phyloP scores from a whole-genome alignment of 2,797 vertebrate genomes.

The Linurgus olivaceus region DNA sequence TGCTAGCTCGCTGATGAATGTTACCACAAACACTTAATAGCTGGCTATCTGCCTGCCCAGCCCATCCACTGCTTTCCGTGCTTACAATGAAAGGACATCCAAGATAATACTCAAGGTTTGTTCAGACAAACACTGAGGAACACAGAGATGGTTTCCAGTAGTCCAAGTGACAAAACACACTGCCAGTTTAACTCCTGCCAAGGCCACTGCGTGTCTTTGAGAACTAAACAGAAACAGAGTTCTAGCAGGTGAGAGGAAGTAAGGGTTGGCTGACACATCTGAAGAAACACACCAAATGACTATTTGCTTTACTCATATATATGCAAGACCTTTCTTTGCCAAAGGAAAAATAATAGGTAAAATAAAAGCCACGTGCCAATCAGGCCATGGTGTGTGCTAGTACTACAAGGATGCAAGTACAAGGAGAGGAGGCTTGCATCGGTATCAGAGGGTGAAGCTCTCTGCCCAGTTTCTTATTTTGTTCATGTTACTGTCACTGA shows the following conservation, averaged over 20 bases:
- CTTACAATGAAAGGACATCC: neutral
- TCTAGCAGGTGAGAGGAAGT: neutral
- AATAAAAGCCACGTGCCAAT: neutral
- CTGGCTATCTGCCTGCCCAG: neutral
- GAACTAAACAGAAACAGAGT: neutral
- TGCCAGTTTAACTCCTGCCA: neutral
- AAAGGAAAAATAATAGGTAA: neutral
- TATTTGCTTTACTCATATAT: neutral
- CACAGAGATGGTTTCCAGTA: neutral
- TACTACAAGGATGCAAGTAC: neutral
- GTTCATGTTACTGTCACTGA: neutral
- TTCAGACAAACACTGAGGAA: neutral
- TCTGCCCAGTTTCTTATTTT: neutral
- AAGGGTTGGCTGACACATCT: neutral
- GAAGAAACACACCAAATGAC: neutral
- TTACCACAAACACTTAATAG: neutral
- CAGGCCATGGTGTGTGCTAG: neutral
- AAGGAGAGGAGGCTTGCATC: neutral
- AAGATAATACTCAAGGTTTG: neutral
- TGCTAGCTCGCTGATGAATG: neutral
- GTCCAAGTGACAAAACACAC: neutral
- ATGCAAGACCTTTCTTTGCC: neutral
- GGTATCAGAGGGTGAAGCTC: neutral
- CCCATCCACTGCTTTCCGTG: neutral
- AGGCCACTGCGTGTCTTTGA: rapidly evolving